Percentiles rank a stretch among this genome's conserved stretches.
Evolutionary conservation across 2,113 vertebrate species (phyloP).

Genomic region (Pedetes capensis): DNA sequence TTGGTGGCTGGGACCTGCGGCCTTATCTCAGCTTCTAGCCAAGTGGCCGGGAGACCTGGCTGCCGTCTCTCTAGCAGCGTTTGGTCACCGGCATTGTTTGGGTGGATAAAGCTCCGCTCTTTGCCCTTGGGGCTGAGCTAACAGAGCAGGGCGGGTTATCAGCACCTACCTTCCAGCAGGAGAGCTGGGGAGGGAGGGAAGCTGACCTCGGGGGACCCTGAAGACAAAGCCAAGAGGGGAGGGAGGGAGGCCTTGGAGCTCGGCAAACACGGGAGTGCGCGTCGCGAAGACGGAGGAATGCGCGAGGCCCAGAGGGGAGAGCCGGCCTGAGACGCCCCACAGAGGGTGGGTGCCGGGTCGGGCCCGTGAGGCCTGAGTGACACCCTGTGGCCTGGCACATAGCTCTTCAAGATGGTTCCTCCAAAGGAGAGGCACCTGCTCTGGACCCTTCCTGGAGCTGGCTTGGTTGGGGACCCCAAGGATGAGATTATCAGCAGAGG

Average conservation of each 20-base stretch:
- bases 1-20: constrained; percentile 24
- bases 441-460: not conserved
- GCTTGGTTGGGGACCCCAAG: not conserved
- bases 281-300: not conserved
- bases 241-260: constrained; percentile 74
- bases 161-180: constrained; percentile 74
- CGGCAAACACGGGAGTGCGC: constrained; percentile 72
- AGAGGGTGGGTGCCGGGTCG: not conserved
- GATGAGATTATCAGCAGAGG: not conserved
- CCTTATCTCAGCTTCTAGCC: constrained; percentile 77
- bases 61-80: constrained; percentile 78
- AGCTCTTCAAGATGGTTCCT: not conserved
- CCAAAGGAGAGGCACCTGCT: too few relatives aligned
- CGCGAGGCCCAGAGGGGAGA: not conserved
- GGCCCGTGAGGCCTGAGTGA: not conserved
- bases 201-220: constrained; percentile 79
- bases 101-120: constrained; percentile 75
- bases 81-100: constrained; percentile 78
- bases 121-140: constrained; percentile 79
- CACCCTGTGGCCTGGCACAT: not conserved
- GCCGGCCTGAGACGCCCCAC: constrained; percentile 47
- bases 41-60: constrained; percentile 70
- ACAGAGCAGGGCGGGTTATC: constrained; percentile 79
- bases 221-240: constrained; percentile 78
- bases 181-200: constrained; percentile 61